Percentiles rank a stretch among this genome's conserved stretches.
Conservation (phyloP, 2,113 vertebrate species). For the Bathybates hornii region DNA sequence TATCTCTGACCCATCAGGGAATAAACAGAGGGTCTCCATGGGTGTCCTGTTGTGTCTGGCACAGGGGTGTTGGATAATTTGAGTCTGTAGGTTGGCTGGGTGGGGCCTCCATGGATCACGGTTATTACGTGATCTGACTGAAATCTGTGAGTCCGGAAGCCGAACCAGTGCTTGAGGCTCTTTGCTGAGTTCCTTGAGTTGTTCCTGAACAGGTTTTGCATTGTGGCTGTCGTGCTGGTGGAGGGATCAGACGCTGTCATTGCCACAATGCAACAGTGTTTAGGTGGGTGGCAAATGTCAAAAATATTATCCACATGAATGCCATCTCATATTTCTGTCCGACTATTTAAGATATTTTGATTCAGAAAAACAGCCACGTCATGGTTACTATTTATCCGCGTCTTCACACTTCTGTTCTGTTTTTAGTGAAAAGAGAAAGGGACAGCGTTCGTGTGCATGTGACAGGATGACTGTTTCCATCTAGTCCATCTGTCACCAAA, state of each 20-base stretch:
- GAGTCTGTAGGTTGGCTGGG: background rate
- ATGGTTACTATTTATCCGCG: background rate
- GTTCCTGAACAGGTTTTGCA: background rate
- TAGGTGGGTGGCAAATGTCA: background rate
- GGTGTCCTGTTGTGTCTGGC: background rate
- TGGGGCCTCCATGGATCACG: background rate
- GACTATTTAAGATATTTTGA: background rate
- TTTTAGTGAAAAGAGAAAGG: background rate
- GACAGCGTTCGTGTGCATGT: background rate
- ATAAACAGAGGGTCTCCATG: background rate
- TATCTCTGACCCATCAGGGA: background rate
- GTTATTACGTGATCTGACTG: background rate
- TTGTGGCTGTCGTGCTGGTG: background rate
- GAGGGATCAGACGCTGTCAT: background rate
- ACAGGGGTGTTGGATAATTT: background rate
- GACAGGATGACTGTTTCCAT: slow-evolving; percentile 47
- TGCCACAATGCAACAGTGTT: background rate
- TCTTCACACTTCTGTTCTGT: background rate
- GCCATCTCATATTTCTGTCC: background rate
- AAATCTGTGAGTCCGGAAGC: background rate
- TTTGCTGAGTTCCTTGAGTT: background rate
- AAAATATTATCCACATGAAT: background rate
- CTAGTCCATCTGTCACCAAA: slow-evolving; percentile 47
- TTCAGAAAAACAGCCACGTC: background rate
- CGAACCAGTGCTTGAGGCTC: background rate